These are phyloP conservation scores for Mallotus villosus DNA, from an alignment of 2,797 vertebrate genomes.

Conservation along the genomic window DNA sequence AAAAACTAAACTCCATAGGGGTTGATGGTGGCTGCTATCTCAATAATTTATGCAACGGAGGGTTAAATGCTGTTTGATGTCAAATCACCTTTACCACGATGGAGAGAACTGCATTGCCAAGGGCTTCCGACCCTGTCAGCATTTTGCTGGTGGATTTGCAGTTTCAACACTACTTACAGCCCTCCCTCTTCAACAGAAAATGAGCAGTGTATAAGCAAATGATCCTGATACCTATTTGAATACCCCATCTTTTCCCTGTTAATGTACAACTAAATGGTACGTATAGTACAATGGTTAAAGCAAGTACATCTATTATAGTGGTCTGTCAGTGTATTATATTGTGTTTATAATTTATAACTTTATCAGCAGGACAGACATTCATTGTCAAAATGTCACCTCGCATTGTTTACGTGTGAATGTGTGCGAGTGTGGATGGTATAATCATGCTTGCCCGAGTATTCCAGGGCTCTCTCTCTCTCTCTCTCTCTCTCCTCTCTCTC, in stretches of 20 bases:
- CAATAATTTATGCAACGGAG: conserved; percentile 38
- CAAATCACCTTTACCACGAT: conserved; percentile 32
- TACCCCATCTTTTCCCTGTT: conserved; percentile 6
- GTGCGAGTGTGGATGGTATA: conserved; percentile 11
- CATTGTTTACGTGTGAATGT: not conserved
- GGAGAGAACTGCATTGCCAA: conserved; percentile 16
- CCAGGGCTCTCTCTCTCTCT: too few relatives aligned
- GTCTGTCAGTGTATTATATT: too few relatives aligned
- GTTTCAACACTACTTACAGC: conserved; percentile 19
- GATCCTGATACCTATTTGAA: not conserved
- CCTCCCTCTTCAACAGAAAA: not conserved
- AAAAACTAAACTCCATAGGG: not conserved
- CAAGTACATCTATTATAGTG: not conserved
- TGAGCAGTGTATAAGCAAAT: conserved; percentile 10
- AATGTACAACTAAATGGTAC: not conserved
- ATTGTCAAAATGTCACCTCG: too few relatives aligned
- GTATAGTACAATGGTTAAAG: not conserved
- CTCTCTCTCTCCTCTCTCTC: too few relatives aligned
- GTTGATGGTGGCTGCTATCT: conserved; percentile 14
- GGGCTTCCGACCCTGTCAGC: conserved; percentile 18
- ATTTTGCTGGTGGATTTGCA: conserved; percentile 16
- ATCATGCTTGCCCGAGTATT: not conserved
- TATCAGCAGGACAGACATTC: too few relatives aligned
- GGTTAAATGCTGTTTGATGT: conserved; percentile 37
- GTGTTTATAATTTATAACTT: too few relatives aligned